Base-by-base conservation (phyloP, 2,113 vertebrate species). In the Athene noctua region DNA sequence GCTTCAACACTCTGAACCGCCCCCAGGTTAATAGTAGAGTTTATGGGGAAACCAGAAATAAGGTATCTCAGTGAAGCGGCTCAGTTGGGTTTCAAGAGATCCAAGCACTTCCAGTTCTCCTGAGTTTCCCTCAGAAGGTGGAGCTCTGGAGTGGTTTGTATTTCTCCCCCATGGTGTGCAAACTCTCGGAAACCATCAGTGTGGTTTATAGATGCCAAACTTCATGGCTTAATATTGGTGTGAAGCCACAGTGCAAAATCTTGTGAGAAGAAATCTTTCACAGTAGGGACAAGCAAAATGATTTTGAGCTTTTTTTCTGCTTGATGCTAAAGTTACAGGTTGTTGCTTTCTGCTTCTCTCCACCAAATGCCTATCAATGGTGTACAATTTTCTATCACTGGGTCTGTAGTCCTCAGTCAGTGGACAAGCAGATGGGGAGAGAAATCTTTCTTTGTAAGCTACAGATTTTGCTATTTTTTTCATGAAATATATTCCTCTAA, bases 1-100 rank as follows among this genome's bases (percentile, higher is more conserved):
- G 21, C 54, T 84, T 86, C 77, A 66, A 47, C 6, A 6, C 13
- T 67, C 20, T 75, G 40, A 63, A 19, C 30, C 36, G 11, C 10
- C 14, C 38, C 3, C 0, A 0, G 2, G 46, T 72, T 68, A 58
- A 52, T 5, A 52, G 32, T 19, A 32, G 46, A 61, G 26, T 36
- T 73, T 38, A 20, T n/a, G 16, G 22, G 27, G 61, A 91, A 86
- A 84, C 3, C 13, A 72, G 44, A 88, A 73, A 59, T n/a, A 29
- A 67, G 11, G 26, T 61, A 19, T 80, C 21, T 42, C 68, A 29
- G 42, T 47, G 44, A 79, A 82, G 58, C 51, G 74, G 11, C 61
- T 74, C 13, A 15, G 4, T n/a, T 93, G 16, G 16, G 30, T 89
- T 92, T 89, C 8, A 51, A 46, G 72, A 80, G 30, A 54, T 54